Conservation (phyloP, 2,888 invertebrate species). For the Galeruca laticollis region DNA sequence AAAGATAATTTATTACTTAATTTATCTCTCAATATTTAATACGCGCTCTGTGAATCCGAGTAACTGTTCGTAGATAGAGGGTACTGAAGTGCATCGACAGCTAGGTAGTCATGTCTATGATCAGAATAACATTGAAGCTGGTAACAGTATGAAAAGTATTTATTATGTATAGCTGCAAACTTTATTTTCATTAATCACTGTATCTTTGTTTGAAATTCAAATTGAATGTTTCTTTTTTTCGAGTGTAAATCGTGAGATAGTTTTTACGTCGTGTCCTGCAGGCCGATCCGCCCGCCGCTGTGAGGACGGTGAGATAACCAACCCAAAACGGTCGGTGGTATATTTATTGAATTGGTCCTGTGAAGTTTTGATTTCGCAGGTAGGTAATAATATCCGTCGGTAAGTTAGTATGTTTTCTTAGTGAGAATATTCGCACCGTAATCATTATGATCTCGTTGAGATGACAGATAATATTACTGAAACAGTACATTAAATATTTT, state of each 20-base stretch:
- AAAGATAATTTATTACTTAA: too few relatives aligned
- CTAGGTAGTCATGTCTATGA: too few relatives aligned
- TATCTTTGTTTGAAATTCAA: background rate
- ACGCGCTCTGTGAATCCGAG: too few relatives aligned
- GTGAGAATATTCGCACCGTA: slow-evolving; percentile 5
- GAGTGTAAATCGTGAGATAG: slow-evolving; percentile 25
- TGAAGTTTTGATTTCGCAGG: slow-evolving; percentile 27
- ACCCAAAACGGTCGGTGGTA: slow-evolving; percentile 8
- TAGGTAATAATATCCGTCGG: slow-evolving; percentile 24
- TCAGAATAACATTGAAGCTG: too few relatives aligned
- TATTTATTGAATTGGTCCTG: slow-evolving; percentile 16
- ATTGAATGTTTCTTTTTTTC: background rate
- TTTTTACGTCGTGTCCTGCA: slow-evolving; percentile 26
- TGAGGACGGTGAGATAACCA: slow-evolving; percentile 17
- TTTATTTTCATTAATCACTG: too few relatives aligned
- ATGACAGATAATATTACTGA: too few relatives aligned
- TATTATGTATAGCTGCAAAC: too few relatives aligned
- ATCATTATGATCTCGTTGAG: background rate
- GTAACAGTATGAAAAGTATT: too few relatives aligned
- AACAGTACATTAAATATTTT: too few relatives aligned
- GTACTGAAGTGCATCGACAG: too few relatives aligned
- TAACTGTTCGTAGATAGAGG: too few relatives aligned
- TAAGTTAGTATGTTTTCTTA: background rate
- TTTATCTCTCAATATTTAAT: too few relatives aligned
- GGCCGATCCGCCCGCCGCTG: slow-evolving; percentile 27